Evolutionary conservation across 2,797 vertebrate species (phyloP).

Genomic region (Acropternis orthonyx): DNA sequence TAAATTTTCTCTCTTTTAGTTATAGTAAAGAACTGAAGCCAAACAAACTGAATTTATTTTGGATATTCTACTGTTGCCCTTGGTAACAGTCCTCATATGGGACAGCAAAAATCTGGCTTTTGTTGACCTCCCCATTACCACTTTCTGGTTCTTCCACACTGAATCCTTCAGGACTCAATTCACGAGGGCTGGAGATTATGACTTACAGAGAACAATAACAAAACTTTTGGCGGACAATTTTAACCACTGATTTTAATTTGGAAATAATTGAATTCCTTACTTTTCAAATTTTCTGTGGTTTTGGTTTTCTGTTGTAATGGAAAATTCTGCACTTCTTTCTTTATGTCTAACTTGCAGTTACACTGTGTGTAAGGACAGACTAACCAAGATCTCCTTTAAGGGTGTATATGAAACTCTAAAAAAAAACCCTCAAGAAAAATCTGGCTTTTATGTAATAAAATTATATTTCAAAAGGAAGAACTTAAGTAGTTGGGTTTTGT

Average conservation of each 20-base stretch:
- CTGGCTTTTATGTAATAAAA: neutral
- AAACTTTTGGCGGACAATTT: neutral
- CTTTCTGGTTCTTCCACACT: neutral
- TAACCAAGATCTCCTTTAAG: neutral
- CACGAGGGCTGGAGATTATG: neutral
- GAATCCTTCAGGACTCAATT: neutral
- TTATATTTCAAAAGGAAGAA: neutral
- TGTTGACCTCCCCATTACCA: neutral
- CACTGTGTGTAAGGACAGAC: neutral
- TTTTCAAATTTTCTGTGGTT: neutral
- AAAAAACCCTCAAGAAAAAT: neutral
- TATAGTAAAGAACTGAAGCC: neutral
- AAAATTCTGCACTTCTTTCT: neutral
- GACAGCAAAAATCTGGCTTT: neutral
- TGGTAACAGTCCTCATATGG: neutral
- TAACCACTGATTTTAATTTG: neutral
- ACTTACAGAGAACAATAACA: neutral
- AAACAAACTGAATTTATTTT: neutral
- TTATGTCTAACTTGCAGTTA: neutral
- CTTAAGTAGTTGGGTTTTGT: neutral
- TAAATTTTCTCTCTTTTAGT: neutral
- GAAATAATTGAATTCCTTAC: neutral
- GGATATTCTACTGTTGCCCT: neutral
- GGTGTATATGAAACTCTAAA: neutral
- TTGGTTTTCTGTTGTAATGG: neutral